Evolutionary conservation across 2,797 vertebrate species (phyloP).

Genomic region (Lithobates pipiens): DNA sequence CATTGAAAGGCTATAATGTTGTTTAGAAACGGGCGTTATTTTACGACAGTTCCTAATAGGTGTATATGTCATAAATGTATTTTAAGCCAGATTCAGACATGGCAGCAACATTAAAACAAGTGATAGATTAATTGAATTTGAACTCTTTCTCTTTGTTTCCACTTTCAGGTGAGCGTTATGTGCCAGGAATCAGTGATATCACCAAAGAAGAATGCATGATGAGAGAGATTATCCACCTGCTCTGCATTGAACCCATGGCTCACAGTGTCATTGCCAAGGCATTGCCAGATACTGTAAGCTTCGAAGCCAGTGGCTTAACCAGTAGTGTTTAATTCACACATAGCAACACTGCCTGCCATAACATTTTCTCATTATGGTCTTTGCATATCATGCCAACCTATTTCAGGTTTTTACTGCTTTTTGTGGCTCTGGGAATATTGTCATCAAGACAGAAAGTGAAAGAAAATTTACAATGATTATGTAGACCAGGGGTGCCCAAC

Average conservation of each 20-base stretch:
- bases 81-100: not conserved
- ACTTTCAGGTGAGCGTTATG: constrained; percentile 87
- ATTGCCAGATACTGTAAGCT: constrained; percentile 92
- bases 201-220: constrained; percentile 92
- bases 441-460: too few relatives aligned
- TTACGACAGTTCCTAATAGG: too few relatives aligned
- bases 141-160: not conserved
- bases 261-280: constrained; percentile 93
- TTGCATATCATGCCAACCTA: too few relatives aligned
- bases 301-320: not conserved
- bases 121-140: not conserved
- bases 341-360: too few relatives aligned
- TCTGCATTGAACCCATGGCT: constrained; percentile 97
- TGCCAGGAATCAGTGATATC: constrained; percentile 93
- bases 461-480: too few relatives aligned
- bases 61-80: too few relatives aligned
- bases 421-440: too few relatives aligned
- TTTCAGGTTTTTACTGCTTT: not conserved
- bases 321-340: too few relatives aligned
- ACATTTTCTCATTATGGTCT: too few relatives aligned
- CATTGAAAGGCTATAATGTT: too few relatives aligned
- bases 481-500: too few relatives aligned
- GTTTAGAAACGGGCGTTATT: too few relatives aligned
- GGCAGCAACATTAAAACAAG: not conserved
- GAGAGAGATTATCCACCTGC: constrained; percentile 94